Conservation (phyloP, 2,888 invertebrate species). For the Mythimna vitellina region DNA sequence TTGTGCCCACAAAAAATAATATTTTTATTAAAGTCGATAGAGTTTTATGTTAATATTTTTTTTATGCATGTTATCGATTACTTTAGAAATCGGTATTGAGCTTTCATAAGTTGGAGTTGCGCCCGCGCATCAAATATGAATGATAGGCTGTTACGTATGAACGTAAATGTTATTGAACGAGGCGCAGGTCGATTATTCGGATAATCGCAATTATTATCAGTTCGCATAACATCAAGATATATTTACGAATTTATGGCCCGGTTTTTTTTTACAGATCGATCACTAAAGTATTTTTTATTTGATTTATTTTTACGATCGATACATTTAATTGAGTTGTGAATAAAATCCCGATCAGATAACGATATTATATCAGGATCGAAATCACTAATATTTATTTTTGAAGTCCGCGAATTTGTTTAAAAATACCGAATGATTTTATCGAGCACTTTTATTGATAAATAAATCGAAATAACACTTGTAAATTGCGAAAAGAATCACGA, state of each 20-base stretch:
- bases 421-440: not conserved
- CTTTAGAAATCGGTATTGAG: constrained; percentile 51
- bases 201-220: constrained; percentile 34
- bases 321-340: not conserved
- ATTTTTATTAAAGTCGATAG: constrained; percentile 30
- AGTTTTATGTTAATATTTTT: constrained; percentile 29
- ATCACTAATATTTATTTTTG: not conserved
- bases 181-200: constrained; percentile 25
- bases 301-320: constrained; percentile 24
- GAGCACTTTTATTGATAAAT: constrained; percentile 33
- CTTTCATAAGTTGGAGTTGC: constrained; percentile 41
- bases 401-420: not conserved
- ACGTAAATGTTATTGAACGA: constrained; percentile 38
- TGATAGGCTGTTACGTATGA: constrained; percentile 38
- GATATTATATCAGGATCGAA: not conserved
- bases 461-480: constrained; percentile 37
- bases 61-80: constrained; percentile 31
- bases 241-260: constrained; percentile 2
- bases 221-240: constrained; percentile 14
- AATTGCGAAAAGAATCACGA: constrained; percentile 61
- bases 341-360: not conserved
- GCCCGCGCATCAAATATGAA: constrained; percentile 33
- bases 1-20: constrained; percentile 26
- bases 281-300: constrained; percentile 1
- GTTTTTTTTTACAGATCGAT: constrained; percentile 3